A percentile compares a stretch with the other conserved stretches of the same genome.
phyloP scores from a whole-genome alignment of 2,113 vertebrate species.

The Nibea coibor region DNA sequence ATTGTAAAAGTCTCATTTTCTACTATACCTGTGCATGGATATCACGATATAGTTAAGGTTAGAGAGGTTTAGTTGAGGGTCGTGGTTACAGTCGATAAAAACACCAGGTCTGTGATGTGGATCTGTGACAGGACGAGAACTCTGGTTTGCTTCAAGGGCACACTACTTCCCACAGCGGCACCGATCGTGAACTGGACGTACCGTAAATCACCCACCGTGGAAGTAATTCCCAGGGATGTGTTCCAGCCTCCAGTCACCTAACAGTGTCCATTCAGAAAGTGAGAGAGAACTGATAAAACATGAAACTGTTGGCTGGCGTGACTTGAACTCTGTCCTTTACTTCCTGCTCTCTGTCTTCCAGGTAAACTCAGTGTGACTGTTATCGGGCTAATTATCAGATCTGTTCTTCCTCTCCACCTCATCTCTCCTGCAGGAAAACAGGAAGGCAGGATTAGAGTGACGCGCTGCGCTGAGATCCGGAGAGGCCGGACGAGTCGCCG shows the following conservation, averaged over 20 bases:
- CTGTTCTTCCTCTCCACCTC: conserved; percentile 78
- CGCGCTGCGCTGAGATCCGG: conserved; percentile 80
- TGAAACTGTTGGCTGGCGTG: neutral
- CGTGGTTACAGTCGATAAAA: neutral
- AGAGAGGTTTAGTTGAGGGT: neutral
- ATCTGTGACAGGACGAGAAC: neutral
- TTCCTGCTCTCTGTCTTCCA: conserved; percentile 16
- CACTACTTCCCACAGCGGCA: neutral
- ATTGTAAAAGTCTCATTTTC: neutral
- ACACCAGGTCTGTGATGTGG: neutral
- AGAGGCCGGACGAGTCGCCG: conserved; percentile 72
- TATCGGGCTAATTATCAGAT: conserved; percentile 80
- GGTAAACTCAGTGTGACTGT: conserved; percentile 55
- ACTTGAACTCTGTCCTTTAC: conserved; percentile 1
- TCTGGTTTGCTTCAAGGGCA: too few species aligned
- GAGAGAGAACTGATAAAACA: neutral
- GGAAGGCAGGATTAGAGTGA: conserved; percentile 85
- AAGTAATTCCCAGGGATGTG: neutral
- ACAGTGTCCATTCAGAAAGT: neutral
- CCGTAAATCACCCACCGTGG: neutral
- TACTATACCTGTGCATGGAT: neutral
- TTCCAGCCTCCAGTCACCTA: neutral
- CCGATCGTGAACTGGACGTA: too few species aligned
- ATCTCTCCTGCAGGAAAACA: conserved; percentile 80
- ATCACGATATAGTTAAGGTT: neutral